A percentile compares a stretch with the other conserved stretches of the same genome.
Evolutionary conservation across 1,140 invertebrate genomes (phyloP).

Genomic region (Gryllus bimaculatus): DNA sequence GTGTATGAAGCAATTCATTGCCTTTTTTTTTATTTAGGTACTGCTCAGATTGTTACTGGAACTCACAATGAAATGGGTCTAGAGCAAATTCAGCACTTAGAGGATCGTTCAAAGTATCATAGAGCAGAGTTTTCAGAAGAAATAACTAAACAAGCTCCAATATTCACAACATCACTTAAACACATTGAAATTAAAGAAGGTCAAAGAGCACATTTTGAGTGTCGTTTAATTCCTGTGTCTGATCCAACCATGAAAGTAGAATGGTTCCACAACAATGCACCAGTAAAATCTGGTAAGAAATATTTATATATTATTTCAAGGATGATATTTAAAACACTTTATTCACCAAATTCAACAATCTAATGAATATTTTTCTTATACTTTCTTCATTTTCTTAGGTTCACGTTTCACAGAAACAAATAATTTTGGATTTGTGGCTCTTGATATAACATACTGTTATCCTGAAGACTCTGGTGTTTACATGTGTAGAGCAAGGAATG

Average conservation of each 20-base stretch:
- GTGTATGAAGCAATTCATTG: neutral
- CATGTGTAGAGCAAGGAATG: conserved; percentile 79
- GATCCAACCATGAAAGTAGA: conserved; percentile 94
- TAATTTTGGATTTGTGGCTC: conserved; percentile 87
- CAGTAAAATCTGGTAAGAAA: conserved; percentile 57
- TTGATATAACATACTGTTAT: conserved; percentile 84
- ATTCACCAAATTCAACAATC: neutral
- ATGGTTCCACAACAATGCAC: conserved; percentile 92
- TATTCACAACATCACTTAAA: conserved; percentile 83
- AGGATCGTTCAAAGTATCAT: conserved; percentile 69
- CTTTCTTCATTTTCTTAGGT: conserved; percentile 34
- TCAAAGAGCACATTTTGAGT: conserved; percentile 92
- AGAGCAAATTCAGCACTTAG: conserved; percentile 78
- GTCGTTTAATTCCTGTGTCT: conserved; percentile 87
- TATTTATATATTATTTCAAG: conserved; percentile 12
- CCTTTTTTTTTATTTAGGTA: conserved; percentile 21
- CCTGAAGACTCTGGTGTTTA: conserved; percentile 88
- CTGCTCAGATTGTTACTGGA: conserved; percentile 66
- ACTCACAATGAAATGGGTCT: conserved; percentile 77
- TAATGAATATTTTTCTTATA: neutral
- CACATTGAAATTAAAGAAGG: conserved; percentile 90
- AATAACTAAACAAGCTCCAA: conserved; percentile 75
- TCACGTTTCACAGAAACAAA: conserved; percentile 85
- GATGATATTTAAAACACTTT: neutral
- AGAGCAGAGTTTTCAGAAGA: conserved; percentile 66